A percentile compares a stretch with the other conserved stretches of the same genome.
Conservation (phyloP, 2,113 vertebrate species). For the Marmota flaviventris region DNA sequence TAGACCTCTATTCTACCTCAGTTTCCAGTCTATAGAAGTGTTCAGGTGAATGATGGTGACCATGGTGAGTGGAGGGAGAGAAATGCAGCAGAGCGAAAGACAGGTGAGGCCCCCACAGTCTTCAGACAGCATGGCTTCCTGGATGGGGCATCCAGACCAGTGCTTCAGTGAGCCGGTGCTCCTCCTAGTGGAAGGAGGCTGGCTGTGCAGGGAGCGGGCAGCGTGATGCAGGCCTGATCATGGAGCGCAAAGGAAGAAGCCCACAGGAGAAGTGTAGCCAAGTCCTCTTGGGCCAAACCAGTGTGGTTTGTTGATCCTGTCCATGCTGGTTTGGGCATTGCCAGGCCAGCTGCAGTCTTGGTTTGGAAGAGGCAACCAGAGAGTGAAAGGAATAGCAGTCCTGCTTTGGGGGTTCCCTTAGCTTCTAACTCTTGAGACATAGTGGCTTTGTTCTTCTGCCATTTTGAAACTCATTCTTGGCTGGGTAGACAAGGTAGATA, state of each 20-base stretch:
- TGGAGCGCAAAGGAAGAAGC: background rate
- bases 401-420: background rate
- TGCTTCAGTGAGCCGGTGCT: background rate
- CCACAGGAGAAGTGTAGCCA: background rate
- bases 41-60: background rate
- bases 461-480: background rate
- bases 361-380: constrained; percentile 40
- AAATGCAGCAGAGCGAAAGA: background rate
- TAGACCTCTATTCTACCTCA: background rate
- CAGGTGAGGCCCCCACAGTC: background rate
- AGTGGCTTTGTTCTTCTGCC: background rate
- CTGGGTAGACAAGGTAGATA: background rate
- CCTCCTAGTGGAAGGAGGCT: background rate
- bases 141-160: background rate
- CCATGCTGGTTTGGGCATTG: background rate
- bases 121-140: background rate
- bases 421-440: background rate
- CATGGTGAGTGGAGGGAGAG: no score
- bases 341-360: constrained; percentile 69
- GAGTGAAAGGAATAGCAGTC: background rate
- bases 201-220: background rate
- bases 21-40: background rate
- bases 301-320: background rate
- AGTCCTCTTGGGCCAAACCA: constrained; percentile 46
- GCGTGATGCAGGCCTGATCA: rapidly evolving